These are phyloP conservation scores for Psittacula cyanocephala DNA, from an alignment of 2,113 vertebrate genomes.

Conservation along the genomic window DNA sequence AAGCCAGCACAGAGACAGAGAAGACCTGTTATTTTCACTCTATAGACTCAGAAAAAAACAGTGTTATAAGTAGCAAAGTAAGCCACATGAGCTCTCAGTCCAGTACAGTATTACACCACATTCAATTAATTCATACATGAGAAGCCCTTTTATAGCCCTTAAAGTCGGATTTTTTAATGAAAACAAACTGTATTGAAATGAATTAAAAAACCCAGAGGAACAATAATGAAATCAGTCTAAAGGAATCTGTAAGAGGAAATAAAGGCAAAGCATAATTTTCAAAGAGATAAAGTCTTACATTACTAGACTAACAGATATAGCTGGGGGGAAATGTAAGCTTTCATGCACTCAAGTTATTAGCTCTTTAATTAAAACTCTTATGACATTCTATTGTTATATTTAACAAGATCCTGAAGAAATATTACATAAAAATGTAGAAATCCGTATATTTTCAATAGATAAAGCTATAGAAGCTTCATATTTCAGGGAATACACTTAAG, in stretches of 20 bases:
- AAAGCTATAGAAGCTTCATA: background rate
- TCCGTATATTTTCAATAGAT: background rate
- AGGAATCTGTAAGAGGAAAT: background rate
- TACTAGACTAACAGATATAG: background rate
- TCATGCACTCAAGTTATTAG: background rate
- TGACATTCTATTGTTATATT: background rate
- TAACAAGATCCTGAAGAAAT: background rate
- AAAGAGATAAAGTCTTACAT: background rate
- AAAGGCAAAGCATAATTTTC: background rate
- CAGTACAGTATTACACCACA: background rate
- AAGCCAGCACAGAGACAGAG: background rate
- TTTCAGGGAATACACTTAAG: background rate
- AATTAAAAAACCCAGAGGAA: background rate
- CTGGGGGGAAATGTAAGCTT: background rate
- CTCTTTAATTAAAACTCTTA: background rate
- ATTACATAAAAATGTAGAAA: background rate
- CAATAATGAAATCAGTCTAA: background rate
- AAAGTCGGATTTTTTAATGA: background rate
- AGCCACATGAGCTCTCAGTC: background rate
- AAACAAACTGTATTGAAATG: background rate
- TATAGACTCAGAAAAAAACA: background rate
- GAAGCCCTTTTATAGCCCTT: background rate
- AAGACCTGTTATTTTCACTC: background rate
- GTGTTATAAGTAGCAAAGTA: background rate
- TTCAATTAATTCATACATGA: background rate